Base-by-base conservation (phyloP, 2,113 vertebrate genomes). In the Silurus asotus region DNA sequence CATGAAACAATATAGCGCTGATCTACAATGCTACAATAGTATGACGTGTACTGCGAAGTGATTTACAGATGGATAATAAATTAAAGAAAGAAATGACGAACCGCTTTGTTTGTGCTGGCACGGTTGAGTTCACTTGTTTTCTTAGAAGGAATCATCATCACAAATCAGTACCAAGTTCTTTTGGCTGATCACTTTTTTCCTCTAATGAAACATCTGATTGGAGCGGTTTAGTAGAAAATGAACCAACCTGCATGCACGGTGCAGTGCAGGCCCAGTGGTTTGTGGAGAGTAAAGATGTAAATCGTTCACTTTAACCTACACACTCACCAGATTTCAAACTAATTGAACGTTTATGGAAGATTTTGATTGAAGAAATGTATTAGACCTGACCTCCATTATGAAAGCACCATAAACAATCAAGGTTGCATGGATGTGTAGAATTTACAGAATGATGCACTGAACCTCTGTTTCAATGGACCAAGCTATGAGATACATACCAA, bases 1-100 rank as follows among this genome's bases (percentile, higher is more conserved):
- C 14, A 37, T 78, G 76, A 78, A 78, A 78, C 6, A 25, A 58
- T 78, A 37, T 17, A 78, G 55, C 5, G 8, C 15, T 78, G n/a
- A 37, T 10, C 15, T 58, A 58, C 53, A 58, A 1, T 37, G 76
- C n/a, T 37, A 6, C 17, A 17, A 77, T 17, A 56, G 6, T 56
- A 56, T 56, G 51, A 56, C n/a, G 13, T 55, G 17, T n/a, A n/a
- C 23, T n/a, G 13, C 49, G n/a, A 76, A 77, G 51, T 51, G 15
- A 77, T 77, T 77, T 77, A 58, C 25, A 78, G 8, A 78, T 78
- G 76, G 25, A 14, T 78, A 58, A 37, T 14, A 58, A 58, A 78
- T 78, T 17, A 78, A 56, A 56, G n/a, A 53, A 19, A 56, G 53
- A 58, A 9, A 58, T 56, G 25, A 56, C 28, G 13, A 37, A 77